Base-by-base conservation (phyloP, 2,113 vertebrate species). In the Machaerirhynchus nigripectus region DNA sequence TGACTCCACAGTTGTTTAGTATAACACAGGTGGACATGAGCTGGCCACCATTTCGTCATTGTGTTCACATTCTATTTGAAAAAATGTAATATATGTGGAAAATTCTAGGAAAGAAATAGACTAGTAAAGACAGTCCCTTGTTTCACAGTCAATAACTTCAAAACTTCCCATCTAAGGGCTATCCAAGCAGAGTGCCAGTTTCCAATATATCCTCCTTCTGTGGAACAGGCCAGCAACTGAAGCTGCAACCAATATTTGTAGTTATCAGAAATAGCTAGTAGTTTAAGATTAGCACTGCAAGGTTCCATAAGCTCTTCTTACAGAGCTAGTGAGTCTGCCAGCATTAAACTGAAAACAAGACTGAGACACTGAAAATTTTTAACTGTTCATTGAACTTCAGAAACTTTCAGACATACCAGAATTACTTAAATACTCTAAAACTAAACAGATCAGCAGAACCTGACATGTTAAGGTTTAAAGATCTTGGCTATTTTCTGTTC, bases 361-460 rank as follows among this genome's bases (percentile, higher is more conserved):
- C 57, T 37, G 39, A 92, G 47, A 86, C 44, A 69, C 23, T 37
- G 57, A 60, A 37, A 27, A 56, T 55, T 71, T 92, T 82, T 75
- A 96, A 90, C 50, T 95, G 75, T 71, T 97, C 42, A 31, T 24
- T 90, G 82, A 88, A 92, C 52, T 93, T 69, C n/a, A 39, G 71
- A 89, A 94, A 87, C n/a, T 82, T 87, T 73, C 0, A 0, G 79
- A 90, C 83, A 84, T 64, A 78, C 26, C 68, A 47, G 56, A 84
- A 92, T 63, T 39, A 63, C 52, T 92, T 84, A 84, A 77, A 88
- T 81, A 81, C 28, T 60, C 64, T 68, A 70, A 91, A 96, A 87
- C 67, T 50, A 93, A 93, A 63, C 35, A 80, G 63, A 94, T 88
- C 47, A 93, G 63, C 61, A 93, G 80, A 94, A 70, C 26, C 56